Base-by-base conservation (phyloP, 2,113 vertebrate species). In the crab-eating macaque (Macaca fascicularis) region DNA sequence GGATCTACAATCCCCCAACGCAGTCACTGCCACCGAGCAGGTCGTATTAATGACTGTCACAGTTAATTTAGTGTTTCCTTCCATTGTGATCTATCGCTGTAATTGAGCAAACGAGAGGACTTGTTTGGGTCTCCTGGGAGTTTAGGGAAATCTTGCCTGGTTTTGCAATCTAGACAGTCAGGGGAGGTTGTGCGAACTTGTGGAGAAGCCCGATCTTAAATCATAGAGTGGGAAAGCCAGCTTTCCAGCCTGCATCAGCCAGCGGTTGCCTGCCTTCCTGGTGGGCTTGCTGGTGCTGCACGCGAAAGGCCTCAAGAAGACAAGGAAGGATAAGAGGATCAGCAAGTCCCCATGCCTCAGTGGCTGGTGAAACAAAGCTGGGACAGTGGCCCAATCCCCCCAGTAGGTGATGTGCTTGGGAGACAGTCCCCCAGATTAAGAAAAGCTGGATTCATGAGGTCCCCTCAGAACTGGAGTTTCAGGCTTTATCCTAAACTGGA, bases 31-130 rank as follows among this genome's bases (percentile, higher is more conserved):
- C 96, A 96, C 95, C 4, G 1, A 96, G 52, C 92, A 95, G 67
- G 97, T 96, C 22, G 35, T 86, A 95, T 97, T 97, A 98, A 96
- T 97, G 97, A 95, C 90, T 93, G 97, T 97, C 84, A 96, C 85
- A 52, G 52, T 96, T 94, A 95, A 97, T 97, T 98, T 96, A 95
- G 90, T 94, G 96, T 82, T 93, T 94, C 92, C 80, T 95, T 97
- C 92, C 93, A 88, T 89, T 96, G 95, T 97, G 92, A 97, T 97
- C 95, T 97, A 92, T 97, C 13, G 27, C 95, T 75, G n/a, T 94
- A 94, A 97, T 57, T 88, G 97, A 97, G 89, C 92, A 96, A 97
- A 97, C 2, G 20, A 96, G 88, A 95, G 84, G 87, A 89, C 94
- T 91, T 78, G 84, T 70, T 74, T 81, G 76, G 55, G 85, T 90